Conservation (phyloP, 2,888 invertebrate species). For the Ochlodes sylvanus region DNA sequence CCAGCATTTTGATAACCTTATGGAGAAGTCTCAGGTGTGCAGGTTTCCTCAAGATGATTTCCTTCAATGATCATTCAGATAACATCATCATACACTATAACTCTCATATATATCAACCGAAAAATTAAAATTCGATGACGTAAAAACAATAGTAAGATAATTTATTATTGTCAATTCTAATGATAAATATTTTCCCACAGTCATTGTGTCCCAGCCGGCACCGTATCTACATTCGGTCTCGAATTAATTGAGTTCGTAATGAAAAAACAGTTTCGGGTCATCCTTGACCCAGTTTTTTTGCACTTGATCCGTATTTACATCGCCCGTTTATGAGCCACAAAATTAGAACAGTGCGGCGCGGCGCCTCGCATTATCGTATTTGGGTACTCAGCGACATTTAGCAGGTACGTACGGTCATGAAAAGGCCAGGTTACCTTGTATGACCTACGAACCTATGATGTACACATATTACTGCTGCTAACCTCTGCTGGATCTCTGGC, state of each 20-base stretch:
- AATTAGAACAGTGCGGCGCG: slow-evolving; percentile 34
- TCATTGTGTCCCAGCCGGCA: slow-evolving; percentile 11
- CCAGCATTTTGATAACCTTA: too few relatives aligned
- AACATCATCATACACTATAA: too few relatives aligned
- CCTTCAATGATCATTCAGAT: too few relatives aligned
- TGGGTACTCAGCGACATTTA: slow-evolving; percentile 28
- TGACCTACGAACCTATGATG: too few relatives aligned
- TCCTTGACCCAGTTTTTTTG: slow-evolving; percentile 38
- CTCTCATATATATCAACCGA: neutral
- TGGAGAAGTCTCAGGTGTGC: too few relatives aligned
- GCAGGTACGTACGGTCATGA: slow-evolving; percentile 12
- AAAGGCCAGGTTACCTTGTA: slow-evolving; percentile 1
- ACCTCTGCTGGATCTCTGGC: too few relatives aligned
- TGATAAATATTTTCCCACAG: slow-evolving; percentile 23
- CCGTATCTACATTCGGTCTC: slow-evolving; percentile 18
- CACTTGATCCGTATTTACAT: slow-evolving; percentile 33
- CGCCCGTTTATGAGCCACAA: slow-evolving; percentile 30
- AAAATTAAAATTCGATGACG: neutral
- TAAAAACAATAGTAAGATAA: neutral
- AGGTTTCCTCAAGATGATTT: too few relatives aligned
- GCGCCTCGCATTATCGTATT: slow-evolving; percentile 39
- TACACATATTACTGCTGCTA: too few relatives aligned
- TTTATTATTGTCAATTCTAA: slow-evolving; percentile 7
- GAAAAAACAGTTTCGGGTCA: slow-evolving; percentile 34
- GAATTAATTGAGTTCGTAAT: slow-evolving; percentile 32